Percentiles rank a stretch among this genome's conserved stretches.
Conservation (phyloP, 2,113 vertebrate species). For the Oxygymnocypris stewartii region DNA sequence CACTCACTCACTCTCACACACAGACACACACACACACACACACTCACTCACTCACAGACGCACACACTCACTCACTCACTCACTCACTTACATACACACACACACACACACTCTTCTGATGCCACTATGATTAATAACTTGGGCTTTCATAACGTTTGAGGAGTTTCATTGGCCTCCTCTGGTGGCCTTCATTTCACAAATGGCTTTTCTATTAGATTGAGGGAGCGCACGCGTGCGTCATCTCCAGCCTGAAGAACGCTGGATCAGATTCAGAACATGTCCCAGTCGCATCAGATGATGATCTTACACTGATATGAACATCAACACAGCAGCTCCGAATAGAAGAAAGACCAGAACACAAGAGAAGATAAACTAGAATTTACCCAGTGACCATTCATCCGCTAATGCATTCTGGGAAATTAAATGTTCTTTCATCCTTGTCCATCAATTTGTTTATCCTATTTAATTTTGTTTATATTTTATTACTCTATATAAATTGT, state of each 20-base stretch:
- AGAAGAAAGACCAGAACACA: background rate
- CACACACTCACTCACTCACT: no score
- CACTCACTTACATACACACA: background rate
- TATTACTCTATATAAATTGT: no score
- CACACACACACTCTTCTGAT: background rate
- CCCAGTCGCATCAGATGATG: background rate
- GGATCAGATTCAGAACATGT: background rate
- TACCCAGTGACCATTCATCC: background rate
- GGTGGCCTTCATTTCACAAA: constrained; percentile 1
- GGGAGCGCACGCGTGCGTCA: no score
- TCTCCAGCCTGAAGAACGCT: background rate
- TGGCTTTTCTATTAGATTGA: constrained; percentile 34
- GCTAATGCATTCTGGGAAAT: background rate
- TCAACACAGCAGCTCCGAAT: background rate
- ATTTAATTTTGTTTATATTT: no score
- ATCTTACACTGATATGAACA: background rate
- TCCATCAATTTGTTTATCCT: no score
- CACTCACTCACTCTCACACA: background rate
- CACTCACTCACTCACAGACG: no score
- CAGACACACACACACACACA: background rate
- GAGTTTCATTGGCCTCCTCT: background rate
- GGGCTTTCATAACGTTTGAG: background rate
- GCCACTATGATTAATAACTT: background rate
- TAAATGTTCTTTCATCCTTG: constrained; percentile 10
- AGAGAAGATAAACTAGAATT: background rate